These are phyloP conservation scores for Podarcis raffonei DNA, from an alignment of 2,113 vertebrate species.

Conservation along the genomic window DNA sequence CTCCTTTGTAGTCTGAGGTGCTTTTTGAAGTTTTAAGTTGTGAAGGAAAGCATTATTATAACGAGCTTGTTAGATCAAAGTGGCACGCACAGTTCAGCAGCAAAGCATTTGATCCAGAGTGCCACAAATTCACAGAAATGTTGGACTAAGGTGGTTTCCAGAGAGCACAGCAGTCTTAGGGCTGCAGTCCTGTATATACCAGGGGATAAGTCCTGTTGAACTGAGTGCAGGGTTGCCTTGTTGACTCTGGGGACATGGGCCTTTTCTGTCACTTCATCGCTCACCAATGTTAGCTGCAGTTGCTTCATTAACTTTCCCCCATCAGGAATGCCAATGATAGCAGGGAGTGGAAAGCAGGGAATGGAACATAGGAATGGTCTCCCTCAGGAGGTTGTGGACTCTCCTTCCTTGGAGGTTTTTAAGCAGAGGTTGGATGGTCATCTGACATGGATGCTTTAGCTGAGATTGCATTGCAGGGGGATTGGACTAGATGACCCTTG, in stretches of 20 bases:
- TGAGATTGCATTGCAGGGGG: too few species aligned
- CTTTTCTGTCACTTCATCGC: not conserved
- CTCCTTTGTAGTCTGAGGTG: slow-evolving; percentile 24
- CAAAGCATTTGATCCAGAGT: not conserved
- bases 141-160: not conserved
- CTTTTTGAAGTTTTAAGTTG: slow-evolving; percentile 29
- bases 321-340: not conserved
- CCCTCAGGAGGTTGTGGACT: too few species aligned
- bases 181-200: not conserved
- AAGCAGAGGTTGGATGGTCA: too few species aligned
- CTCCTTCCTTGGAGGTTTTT: too few species aligned
- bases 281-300: too few species aligned
- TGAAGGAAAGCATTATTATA: slow-evolving; percentile 32
- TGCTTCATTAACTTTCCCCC: not conserved
- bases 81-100: slow-evolving; percentile 30
- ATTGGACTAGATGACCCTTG: too few species aligned
- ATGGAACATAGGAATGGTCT: too few species aligned
- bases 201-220: not conserved
- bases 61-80: slow-evolving; percentile 36
- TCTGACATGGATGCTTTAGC: too few species aligned
- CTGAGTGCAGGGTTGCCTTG: not conserved
- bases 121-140: not conserved
- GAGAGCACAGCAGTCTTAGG: not conserved
- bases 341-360: not conserved
- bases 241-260: not conserved